Percentiles rank a stretch among this genome's conserved stretches.
Conservation (phyloP, 2,797 vertebrate genomes). For the Dicrostonyx torquatus region DNA sequence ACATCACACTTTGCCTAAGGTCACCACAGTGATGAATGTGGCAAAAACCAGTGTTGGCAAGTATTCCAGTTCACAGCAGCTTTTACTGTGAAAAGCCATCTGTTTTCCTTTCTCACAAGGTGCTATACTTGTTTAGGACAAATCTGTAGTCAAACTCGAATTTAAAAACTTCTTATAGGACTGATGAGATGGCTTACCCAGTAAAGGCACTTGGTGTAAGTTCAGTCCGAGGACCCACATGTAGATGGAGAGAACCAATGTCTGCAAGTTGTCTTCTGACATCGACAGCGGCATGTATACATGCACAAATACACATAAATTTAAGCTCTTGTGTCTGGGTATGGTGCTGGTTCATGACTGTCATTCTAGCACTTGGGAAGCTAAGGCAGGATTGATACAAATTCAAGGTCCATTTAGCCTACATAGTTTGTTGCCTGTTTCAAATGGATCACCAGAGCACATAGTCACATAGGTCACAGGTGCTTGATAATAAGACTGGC, state of each 20-base stretch:
- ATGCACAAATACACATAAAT: neutral
- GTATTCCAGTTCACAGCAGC: neutral
- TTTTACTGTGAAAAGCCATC: constrained; percentile 22
- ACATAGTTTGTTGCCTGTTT: neutral
- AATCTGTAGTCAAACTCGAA: neutral
- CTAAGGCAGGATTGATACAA: neutral
- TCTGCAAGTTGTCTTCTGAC: neutral
- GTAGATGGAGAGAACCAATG: neutral
- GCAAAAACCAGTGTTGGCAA: neutral
- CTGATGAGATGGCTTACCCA: neutral
- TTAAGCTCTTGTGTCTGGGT: neutral
- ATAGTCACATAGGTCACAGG: neutral
- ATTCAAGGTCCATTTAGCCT: neutral
- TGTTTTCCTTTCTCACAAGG: constrained; percentile 57
- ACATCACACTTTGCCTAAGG: neutral
- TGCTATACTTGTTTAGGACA: constrained; percentile 48
- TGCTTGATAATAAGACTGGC: neutral
- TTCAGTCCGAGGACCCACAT: neutral
- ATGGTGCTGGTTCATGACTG: neutral
- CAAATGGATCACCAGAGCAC: neutral
- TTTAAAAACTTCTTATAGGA: neutral
- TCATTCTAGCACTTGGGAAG: neutral
- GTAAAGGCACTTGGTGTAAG: neutral
- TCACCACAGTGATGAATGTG: constrained; percentile 3
- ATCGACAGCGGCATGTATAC: neutral